Base-by-base conservation (phyloP, 2,888 invertebrate genomes). In the Meandrusa payeni region DNA sequence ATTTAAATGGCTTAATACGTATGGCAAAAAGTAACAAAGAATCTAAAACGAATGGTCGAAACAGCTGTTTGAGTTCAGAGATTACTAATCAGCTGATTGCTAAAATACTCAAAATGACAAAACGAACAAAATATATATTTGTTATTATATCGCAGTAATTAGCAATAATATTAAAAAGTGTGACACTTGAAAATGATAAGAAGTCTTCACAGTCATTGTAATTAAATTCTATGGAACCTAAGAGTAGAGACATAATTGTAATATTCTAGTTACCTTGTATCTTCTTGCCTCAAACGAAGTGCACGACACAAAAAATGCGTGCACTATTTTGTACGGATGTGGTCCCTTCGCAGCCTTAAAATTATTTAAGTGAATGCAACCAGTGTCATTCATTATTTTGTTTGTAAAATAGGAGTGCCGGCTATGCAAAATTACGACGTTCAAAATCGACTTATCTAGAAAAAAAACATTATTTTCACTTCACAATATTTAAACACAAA, bases 301-400 rank as follows among this genome's bases (percentile, higher is more conserved):
- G 74, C 95, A 93, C 52, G 95, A 92, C 44, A 95, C 93, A 79
- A 97, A 96, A 83, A 93, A 95, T 52, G 94, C 92, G 87, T 96
- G 95, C 61, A 97, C 93, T 61, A 96, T 90, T 83, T 90, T 91
- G 75, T 93, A 94, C 32, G 92, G 91, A 73, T 91, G 90, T 52
- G 91, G 89, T 59, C 95, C 95, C 76, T 93, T 92, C 37, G 91
- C 90, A 65, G 91, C 91, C 89, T 95, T 95, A 85, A 93, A 94
- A 85, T 91, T 91, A 81, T 90, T 92, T 70, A 95, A 86, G 88
- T 95, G 95, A 78, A 91, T 90, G 78, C 95, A 95, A 71, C 93
- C 93, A 90, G 86, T 89, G 82, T 90, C 90, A 85, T 90, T 91
- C 91, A 91, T 93, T 71, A 74, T 82, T 72, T 54, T 47, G 56